Evolutionary conservation across 1,140 invertebrate genomes (phyloP).

Genomic region (Apis dorsata): DNA sequence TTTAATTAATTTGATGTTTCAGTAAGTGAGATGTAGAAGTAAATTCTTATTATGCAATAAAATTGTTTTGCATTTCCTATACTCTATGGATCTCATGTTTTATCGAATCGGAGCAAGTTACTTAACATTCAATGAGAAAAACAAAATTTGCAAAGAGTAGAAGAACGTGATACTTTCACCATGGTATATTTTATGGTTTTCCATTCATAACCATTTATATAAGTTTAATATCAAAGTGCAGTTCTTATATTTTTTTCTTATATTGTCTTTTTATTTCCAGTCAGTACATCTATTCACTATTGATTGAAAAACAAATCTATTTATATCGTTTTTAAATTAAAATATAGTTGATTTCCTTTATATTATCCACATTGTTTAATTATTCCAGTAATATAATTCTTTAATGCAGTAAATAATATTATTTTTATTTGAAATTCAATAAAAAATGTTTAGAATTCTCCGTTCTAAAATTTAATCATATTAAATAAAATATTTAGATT

Average conservation of each 20-base stretch:
- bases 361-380: no score
- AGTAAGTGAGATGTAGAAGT: no score
- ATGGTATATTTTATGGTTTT: neutral
- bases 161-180: slow-evolving; percentile 5
- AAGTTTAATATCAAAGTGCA: neutral
- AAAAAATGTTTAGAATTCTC: no score
- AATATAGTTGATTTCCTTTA: no score
- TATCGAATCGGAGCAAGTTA: neutral
- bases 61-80: neutral
- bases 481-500: no score
- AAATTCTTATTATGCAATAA: neutral
- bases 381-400: no score
- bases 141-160: neutral
- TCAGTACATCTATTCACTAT: neutral
- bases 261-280: neutral
- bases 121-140: neutral
- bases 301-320: neutral
- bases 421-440: no score
- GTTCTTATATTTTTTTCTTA: neutral
- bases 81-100: neutral
- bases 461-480: no score
- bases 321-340: neutral
- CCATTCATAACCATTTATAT: neutral
- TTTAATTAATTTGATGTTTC: neutral
- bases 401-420: no score